Evolutionary conservation across 2,888 invertebrate genomes (phyloP), one percentile per base, ranked within the genome.

Genomic region (Drosophila cyrtoloma): DNA sequence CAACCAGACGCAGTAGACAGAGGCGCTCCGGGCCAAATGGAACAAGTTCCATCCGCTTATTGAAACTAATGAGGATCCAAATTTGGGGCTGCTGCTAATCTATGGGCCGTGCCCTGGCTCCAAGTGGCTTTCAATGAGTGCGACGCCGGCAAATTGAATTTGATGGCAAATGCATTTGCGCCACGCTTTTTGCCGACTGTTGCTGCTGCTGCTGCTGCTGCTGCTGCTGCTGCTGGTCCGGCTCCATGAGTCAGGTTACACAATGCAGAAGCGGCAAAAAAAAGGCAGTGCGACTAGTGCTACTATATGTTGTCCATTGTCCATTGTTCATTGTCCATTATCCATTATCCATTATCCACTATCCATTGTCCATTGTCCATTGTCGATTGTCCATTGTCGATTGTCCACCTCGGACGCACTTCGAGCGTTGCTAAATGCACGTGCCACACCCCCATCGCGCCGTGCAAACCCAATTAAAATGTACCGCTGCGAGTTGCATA

Each of bases 201-300:
- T 50, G 47, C 26, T 26, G 26, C 47, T 22, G n/a, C 0, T 44
- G n/a, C 42, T 42, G 42, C 3, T n/a, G 19, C n/a, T 51, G 51
- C 19, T 7, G 12, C 12, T 52, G n/a, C 44, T 6, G 12, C 19
- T 26, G 22, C 22, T 5, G 16, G 22, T 22, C 42, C 42, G 5
- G 39, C 39, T 19, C n/a, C 14, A 22, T 22, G 14, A 14, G 3
- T n/a, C 26, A 30, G 37, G 39, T 59, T 51, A 70, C 68, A 80
- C 71, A 81, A 81, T 68, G 71, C 82, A 79, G 67, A 60, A 61
- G 67, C 47, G 77, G 57, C 58, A 53, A 32, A 69, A 60, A 81
- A 59, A 80, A 71, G 62, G 33, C 67, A 50, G 30, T 35, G 60
- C 52, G 61, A 50, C 26, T 12, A 50, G 33, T 32, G 26, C 44